Percentiles rank a stretch among this genome's conserved stretches.
phyloP scores from a whole-genome alignment of 2,797 vertebrate genomes.

The Margarornis squamiger region DNA sequence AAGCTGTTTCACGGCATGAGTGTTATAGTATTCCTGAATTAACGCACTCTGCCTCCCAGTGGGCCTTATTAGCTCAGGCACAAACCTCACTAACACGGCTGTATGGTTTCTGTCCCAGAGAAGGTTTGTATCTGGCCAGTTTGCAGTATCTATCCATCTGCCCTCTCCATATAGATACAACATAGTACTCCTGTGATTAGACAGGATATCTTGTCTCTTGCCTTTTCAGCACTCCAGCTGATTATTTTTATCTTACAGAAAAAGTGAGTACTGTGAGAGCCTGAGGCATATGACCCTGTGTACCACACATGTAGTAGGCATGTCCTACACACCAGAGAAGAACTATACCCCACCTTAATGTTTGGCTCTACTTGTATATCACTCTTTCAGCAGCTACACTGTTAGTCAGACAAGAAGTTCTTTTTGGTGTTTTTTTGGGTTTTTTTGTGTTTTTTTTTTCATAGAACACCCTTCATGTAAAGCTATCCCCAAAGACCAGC shows the following conservation, averaged over 20 bases:
- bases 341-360: neutral
- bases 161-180: neutral
- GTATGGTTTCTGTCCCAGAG: slow-evolving; percentile 23
- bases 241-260: neutral
- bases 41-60: slow-evolving; percentile 41
- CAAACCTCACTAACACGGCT: slow-evolving; percentile 39
- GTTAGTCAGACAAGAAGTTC: neutral
- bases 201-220: neutral
- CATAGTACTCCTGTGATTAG: neutral
- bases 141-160: slow-evolving; percentile 47
- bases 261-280: neutral
- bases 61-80: slow-evolving; percentile 60
- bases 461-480: neutral
- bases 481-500: neutral
- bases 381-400: neutral
- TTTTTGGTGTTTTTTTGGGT: no score
- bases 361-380: neutral
- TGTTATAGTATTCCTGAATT: slow-evolving; percentile 55
- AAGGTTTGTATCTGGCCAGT: slow-evolving; percentile 1
- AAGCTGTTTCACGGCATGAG: neutral
- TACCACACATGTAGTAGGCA: neutral
- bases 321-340: neutral
- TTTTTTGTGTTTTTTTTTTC: neutral
- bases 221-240: neutral
- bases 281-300: neutral